Evolutionary conservation across 2,888 invertebrate genomes (phyloP).

Genomic region (Druceiella hillmani): DNA sequence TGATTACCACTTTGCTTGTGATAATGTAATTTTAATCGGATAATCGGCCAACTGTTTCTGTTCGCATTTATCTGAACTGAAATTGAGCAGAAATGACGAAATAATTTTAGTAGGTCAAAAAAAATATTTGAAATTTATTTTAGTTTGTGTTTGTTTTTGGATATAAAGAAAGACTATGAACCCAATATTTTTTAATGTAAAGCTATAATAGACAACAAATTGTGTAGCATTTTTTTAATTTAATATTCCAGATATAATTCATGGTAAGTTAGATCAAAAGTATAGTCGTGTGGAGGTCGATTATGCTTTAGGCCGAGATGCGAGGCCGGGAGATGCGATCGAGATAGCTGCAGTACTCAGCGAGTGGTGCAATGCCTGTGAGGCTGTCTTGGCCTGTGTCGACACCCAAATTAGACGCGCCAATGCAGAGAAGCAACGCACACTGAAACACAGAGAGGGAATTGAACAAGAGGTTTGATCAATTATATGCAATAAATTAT

Average conservation of each 20-base stretch:
- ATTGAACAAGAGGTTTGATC: slow-evolving; percentile 91
- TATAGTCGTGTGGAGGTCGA: slow-evolving; percentile 91
- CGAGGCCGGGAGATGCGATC: slow-evolving; percentile 76
- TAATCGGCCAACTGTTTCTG: too few species aligned
- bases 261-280: slow-evolving; percentile 94
- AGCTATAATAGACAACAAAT: neutral
- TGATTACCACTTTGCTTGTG: too few species aligned
- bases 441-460: slow-evolving; percentile 71
- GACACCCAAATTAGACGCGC: slow-evolving; percentile 86
- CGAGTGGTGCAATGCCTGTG: slow-evolving; percentile 86
- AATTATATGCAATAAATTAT: slow-evolving; percentile 21
- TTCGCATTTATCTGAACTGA: too few species aligned
- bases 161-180: too few species aligned
- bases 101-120: too few species aligned
- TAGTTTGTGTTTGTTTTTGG: too few species aligned
- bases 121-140: too few species aligned
- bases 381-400: slow-evolving; percentile 81
- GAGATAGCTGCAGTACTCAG: slow-evolving; percentile 76
- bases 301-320: slow-evolving; percentile 90
- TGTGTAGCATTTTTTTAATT: slow-evolving; percentile 6
- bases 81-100: too few species aligned
- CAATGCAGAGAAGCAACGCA: slow-evolving; percentile 77
- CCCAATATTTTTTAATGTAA: neutral
- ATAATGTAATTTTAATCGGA: too few species aligned
- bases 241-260: slow-evolving; percentile 71